Evolutionary conservation across 1,140 invertebrate genomes (phyloP).

Genomic region (Lycorma delicatula): DNA sequence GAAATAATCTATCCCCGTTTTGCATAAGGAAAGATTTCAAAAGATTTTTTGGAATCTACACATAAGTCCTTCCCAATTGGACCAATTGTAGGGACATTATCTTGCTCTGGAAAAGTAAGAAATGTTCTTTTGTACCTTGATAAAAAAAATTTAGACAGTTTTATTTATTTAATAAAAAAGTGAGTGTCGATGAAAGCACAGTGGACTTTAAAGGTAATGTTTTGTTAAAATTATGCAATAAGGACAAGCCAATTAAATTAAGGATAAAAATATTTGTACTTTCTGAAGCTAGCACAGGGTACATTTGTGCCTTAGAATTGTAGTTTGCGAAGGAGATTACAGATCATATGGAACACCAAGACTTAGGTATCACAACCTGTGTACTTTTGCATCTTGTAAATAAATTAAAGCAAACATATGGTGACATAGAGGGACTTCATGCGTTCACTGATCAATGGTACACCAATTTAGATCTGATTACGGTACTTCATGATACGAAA

Average conservation of each 20-base stretch:
- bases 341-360: not conserved
- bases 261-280: not conserved
- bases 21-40: constrained; percentile 7
- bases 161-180: not conserved
- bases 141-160: constrained; percentile 13
- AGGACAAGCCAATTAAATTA: constrained; percentile 5
- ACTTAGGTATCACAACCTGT: not conserved
- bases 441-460: not conserved
- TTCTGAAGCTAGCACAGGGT: not conserved
- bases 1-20: too few species aligned
- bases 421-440: not conserved
- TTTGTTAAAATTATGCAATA: constrained; percentile 5
- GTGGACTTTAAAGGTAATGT: constrained; percentile 10
- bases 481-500: not conserved
- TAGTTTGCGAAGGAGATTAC: not conserved
- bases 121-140: constrained; percentile 8
- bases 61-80: not conserved
- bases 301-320: not conserved
- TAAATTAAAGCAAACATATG: not conserved
- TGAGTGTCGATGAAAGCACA: constrained; percentile 10
- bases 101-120: not conserved
- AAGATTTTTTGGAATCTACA: constrained; percentile 11
- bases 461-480: not conserved
- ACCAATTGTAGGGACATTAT: not conserved
- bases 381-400: not conserved